Percentiles rank a stretch among this genome's conserved stretches.
Evolutionary conservation across 2,113 vertebrate genomes (phyloP).

Genomic region (Saguinus midas): DNA sequence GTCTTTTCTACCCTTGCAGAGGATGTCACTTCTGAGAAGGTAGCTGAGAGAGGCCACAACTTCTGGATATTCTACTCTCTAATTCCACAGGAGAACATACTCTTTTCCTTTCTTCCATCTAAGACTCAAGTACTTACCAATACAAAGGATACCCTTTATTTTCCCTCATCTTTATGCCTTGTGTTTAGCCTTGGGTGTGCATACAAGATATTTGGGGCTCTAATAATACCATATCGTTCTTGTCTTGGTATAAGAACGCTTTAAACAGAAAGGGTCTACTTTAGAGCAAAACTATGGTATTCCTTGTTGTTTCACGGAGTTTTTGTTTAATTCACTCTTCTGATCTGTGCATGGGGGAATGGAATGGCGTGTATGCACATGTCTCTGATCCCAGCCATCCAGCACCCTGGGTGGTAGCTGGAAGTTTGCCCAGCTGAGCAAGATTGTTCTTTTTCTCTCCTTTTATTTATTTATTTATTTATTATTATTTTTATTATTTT

Average conservation of each 20-base stretch:
- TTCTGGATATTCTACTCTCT: background rate
- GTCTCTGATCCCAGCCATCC: constrained; percentile 50
- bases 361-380: constrained; percentile 59
- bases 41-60: background rate
- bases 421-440: constrained; percentile 76
- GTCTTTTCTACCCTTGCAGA: background rate
- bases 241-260: background rate
- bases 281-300: background rate
- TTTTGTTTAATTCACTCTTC: constrained; percentile 18
- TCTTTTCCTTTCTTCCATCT: background rate
- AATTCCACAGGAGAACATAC: background rate
- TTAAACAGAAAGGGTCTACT: background rate
- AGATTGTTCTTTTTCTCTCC: constrained; percentile 24
- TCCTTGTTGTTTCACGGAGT: background rate
- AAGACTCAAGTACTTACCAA: background rate
- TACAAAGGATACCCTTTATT: background rate
- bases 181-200: background rate
- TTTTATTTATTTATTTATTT: constrained; percentile 47
- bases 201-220: background rate
- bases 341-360: background rate
- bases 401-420: constrained; percentile 74
- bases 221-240: background rate
- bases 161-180: background rate
- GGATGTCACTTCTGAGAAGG: background rate
- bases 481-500: background rate